A percentile compares a stretch with the other conserved stretches of the same genome.
These are phyloP conservation scores for Seira ritae DNA, from an alignment of 2,888 invertebrate species.

Conservation along the genomic window DNA sequence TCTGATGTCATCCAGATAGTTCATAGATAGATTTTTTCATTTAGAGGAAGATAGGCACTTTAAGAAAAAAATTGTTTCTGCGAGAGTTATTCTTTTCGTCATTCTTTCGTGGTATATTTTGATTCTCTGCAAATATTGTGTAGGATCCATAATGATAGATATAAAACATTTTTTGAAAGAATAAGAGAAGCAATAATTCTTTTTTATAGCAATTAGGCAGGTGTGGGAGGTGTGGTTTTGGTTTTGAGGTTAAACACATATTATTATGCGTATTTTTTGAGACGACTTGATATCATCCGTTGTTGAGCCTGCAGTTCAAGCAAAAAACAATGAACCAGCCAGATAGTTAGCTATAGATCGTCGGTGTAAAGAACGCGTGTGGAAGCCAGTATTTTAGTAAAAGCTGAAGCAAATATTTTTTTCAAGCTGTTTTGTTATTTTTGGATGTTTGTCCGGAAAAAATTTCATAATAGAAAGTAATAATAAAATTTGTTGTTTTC, in stretches of 20 bases:
- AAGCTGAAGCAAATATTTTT: background rate
- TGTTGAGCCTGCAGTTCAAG: background rate
- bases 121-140: conserved; percentile 12
- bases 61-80: conserved; percentile 59
- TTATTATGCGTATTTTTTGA: too few relatives aligned
- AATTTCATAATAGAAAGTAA: too few relatives aligned
- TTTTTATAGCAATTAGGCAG: too few relatives aligned
- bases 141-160: conserved; percentile 61
- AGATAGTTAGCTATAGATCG: background rate
- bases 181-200: background rate
- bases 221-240: too few relatives aligned
- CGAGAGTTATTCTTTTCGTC: conserved; percentile 1
- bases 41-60: conserved; percentile 58
- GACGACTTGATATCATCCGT: too few relatives aligned
- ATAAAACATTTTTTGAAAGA: too few relatives aligned
- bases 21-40: background rate
- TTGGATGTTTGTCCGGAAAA: too few relatives aligned
- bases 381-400: background rate
- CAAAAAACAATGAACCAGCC: background rate
- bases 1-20: too few relatives aligned
- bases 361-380: too few relatives aligned
- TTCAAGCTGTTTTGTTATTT: too few relatives aligned
- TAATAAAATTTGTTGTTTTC: too few relatives aligned
- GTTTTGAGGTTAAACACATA: too few relatives aligned
- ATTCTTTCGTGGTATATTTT: background rate